phyloP scores from a whole-genome alignment of 2,888 invertebrate genomes.

The Chrysolina americana region DNA sequence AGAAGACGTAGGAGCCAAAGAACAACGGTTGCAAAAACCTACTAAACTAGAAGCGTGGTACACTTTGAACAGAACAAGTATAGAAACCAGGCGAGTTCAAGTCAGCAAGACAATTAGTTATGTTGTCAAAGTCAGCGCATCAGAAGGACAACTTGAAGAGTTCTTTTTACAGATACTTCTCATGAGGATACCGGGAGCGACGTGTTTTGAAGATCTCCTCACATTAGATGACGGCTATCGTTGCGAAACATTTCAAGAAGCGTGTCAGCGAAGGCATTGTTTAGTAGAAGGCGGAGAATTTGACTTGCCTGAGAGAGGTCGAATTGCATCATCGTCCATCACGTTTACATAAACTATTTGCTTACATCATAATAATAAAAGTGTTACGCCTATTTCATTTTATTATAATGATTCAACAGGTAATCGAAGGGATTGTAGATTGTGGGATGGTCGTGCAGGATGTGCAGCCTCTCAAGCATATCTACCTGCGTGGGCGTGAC shows the following conservation, averaged over 20 bases:
- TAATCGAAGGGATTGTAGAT: no score
- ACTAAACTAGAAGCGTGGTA: neutral
- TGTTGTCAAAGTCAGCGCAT: neutral
- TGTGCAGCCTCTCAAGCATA: no score
- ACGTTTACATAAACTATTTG: neutral
- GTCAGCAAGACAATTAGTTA: neutral
- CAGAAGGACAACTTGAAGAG: neutral
- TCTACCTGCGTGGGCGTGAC: no score
- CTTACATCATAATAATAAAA: no score
- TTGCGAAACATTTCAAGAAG: neutral
- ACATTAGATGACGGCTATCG: neutral
- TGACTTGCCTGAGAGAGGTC: neutral
- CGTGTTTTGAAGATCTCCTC: neutral
- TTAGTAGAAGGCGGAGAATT: neutral
- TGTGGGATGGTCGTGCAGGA: no score
- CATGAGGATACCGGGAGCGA: neutral
- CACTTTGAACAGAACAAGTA: neutral
- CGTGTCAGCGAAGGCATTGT: neutral
- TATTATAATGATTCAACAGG: no score
- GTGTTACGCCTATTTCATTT: no score
- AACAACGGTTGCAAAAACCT: neutral
- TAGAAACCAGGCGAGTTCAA: neutral
- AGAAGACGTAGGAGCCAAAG: no score
- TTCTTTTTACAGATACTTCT: neutral
- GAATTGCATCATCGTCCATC: neutral